These are phyloP conservation scores for Pelusios castaneus DNA, from an alignment of 2,113 vertebrate species.

Conservation along the genomic window DNA sequence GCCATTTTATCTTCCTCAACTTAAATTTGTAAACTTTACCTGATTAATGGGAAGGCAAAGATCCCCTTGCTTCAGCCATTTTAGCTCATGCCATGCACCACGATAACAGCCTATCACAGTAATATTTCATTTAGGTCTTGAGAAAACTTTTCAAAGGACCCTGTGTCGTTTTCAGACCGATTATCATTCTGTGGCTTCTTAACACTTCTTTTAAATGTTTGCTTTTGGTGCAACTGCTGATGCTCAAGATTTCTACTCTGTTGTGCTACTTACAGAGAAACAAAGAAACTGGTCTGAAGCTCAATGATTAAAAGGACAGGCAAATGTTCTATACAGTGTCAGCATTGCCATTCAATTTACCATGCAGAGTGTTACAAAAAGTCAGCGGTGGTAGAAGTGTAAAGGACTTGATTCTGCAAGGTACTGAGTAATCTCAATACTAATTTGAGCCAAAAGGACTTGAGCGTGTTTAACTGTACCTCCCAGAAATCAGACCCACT, in stretches of 20 bases:
- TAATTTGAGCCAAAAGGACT: neutral
- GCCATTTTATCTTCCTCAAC: constrained; percentile 20
- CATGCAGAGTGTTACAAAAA: neutral
- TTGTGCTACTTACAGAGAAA: constrained; percentile 28
- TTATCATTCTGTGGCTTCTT: constrained; percentile 2
- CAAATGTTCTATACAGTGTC: neutral
- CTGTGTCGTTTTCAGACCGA: neutral
- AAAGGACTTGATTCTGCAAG: neutral
- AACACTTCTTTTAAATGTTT: constrained; percentile 13
- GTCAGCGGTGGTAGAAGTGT: neutral
- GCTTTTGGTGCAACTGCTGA: constrained; percentile 12
- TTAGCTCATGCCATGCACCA: neutral
- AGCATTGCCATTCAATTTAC: neutral
- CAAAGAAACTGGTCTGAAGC: neutral
- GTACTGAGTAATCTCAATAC: neutral
- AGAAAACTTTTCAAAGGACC: constrained; percentile 29
- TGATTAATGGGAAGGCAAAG: constrained; percentile 27
- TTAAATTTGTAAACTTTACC: constrained; percentile 39
- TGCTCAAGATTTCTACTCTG: neutral
- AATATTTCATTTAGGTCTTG: constrained; percentile 7
- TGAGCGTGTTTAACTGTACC: neutral
- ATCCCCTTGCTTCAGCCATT: constrained; percentile 1
- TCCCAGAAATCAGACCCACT: neutral
- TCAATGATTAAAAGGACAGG: fast-evolving
- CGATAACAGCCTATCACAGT: constrained; percentile 13